phyloP scores from a whole-genome alignment of 2,797 vertebrate genomes.

The Hyperoplus lanceolatus region DNA sequence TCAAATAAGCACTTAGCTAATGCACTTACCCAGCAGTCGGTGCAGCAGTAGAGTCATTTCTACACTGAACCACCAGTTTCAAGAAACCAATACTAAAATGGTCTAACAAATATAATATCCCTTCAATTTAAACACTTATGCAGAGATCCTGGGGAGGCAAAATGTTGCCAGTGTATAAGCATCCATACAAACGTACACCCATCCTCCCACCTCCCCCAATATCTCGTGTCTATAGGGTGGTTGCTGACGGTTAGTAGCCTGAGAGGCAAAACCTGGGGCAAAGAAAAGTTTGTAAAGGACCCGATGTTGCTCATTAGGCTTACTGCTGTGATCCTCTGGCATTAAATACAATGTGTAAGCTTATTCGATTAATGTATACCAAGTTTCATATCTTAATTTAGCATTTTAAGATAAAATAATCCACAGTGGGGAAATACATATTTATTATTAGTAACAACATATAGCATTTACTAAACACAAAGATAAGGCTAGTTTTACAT shows the following conservation, averaged over 20 bases:
- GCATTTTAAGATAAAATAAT: neutral
- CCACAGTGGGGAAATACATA: too few relatives aligned
- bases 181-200: neutral
- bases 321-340: neutral
- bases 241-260: neutral
- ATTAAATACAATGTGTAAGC: neutral
- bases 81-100: neutral
- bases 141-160: neutral
- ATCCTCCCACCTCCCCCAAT: neutral
- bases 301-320: neutral
- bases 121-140: neutral
- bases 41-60: conserved; percentile 21
- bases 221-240: neutral
- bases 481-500: too few relatives aligned
- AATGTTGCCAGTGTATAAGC: neutral
- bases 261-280: neutral
- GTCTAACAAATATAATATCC: neutral
- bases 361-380: neutral
- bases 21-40: conserved; percentile 49
- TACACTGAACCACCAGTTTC: conserved; percentile 8
- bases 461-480: too few relatives aligned
- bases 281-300: neutral
- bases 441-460: too few relatives aligned
- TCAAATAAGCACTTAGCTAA: conserved; percentile 67
- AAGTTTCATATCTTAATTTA: neutral